A percentile compares a stretch with the other conserved stretches of the same genome.
Conservation (phyloP, 2,113 vertebrate genomes). For the Cavia aperea region DNA sequence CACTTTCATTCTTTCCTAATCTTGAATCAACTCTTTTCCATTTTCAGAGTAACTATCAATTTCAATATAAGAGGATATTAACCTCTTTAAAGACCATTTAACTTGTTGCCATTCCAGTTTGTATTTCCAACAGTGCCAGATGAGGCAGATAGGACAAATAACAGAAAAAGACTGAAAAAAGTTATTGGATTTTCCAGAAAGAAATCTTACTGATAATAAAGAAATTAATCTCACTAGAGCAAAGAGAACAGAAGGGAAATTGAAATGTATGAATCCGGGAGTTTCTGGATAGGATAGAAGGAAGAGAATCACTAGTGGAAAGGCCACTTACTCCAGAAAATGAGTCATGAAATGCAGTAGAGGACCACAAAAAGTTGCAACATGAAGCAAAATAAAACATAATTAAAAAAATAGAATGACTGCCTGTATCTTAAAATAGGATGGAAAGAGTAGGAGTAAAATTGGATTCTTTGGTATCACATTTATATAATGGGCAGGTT, state of each 20-base stretch:
- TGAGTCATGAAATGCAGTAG: background rate
- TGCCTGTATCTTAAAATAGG: background rate
- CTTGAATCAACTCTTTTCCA: background rate
- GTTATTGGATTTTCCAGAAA: conserved; percentile 34
- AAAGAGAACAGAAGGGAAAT: conserved; percentile 22
- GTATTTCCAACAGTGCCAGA: conserved; percentile 1
- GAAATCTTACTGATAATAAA: conserved; percentile 37
- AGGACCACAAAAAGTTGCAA: background rate
- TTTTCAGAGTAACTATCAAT: conserved; percentile 27
- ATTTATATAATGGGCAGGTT: background rate
- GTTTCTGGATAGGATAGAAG: background rate
- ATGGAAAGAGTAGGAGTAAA: background rate
- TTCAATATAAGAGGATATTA: conserved; percentile 4
- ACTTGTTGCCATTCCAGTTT: conserved; percentile 14
- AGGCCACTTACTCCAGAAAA: background rate
- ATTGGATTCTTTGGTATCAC: background rate
- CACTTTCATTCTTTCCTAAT: background rate
- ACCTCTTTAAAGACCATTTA: conserved; percentile 17
- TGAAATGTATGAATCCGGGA: conserved; percentile 26
- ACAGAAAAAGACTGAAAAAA: background rate
- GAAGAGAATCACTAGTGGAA: background rate
- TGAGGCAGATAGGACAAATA: background rate
- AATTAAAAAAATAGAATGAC: background rate
- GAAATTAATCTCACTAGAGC: conserved; percentile 3
- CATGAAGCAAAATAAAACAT: background rate